Base-by-base conservation (phyloP, 2,797 vertebrate genomes). In the Orientallactaga sibirica region DNA sequence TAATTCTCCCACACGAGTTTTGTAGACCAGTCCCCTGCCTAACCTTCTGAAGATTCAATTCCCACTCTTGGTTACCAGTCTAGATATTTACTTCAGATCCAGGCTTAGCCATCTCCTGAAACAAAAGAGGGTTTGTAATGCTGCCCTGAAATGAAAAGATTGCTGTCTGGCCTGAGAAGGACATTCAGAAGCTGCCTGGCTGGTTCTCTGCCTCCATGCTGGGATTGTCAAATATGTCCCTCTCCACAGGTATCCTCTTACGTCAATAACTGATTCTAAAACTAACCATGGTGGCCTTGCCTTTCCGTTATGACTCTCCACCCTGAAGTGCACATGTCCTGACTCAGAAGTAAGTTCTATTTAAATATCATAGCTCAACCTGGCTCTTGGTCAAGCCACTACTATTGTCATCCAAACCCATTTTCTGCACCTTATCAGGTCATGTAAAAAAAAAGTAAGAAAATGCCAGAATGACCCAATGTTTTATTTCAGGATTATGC, bases 41-140 rank as follows among this genome's bases (percentile, higher is more conserved):
- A 81, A 87, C 24, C 52, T 52, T 84, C n/a, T 85, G 68, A 43
- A 61, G 9, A 27, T 43, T 76, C 41, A 95, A 93, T 78, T 94
- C 84, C 87, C 91, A 93, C 22, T 86, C 89, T 73, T 92, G 58
- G 94, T 95, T 87, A 97, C 89, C 24, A 78, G 48, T 3, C 5
- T 55, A 67, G 27, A 62, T 20, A 48, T 48, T 48, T 48, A 48
- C 16, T 67, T 84, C 29, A 27, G 29, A 22, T 73, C 71, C 84
- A 70, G 61, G 89, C 15, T 86, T 88, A 78, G 27, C 15, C 14
- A 27, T 10, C 52, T 79, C 43, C 43, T 73, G 29, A 0, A n/a
- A 71, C 33, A 81, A 88, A 83, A 41, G 14, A 93, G n/a, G 5
- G 19, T 22, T 27, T 43, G 7, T 20, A 90, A 84, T 74, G 1